phyloP scores from a whole-genome alignment of 2,797 vertebrate genomes.

The Poecilia gillii region DNA sequence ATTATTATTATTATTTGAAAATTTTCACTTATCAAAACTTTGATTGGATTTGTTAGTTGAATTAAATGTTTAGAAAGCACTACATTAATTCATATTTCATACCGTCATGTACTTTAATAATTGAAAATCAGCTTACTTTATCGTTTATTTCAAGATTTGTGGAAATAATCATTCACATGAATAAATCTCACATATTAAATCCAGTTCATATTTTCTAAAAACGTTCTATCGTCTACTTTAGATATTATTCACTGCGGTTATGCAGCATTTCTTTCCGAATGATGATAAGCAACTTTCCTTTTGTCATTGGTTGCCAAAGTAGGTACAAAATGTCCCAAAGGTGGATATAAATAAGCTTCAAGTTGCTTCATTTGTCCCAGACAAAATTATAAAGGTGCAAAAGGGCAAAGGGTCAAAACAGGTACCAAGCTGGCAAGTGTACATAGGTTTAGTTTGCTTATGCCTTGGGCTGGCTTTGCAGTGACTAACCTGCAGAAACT shows the following conservation, averaged over 20 bases:
- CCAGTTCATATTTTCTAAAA: neutral
- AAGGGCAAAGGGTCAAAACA: neutral
- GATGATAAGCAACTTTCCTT: neutral
- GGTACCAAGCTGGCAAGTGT: neutral
- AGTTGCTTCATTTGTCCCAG: neutral
- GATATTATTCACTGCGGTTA: neutral
- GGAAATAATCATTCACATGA: neutral
- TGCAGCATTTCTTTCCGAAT: neutral
- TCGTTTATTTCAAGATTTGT: neutral
- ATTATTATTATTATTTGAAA: neutral
- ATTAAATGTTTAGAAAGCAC: neutral
- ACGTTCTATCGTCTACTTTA: neutral
- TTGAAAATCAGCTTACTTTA: neutral
- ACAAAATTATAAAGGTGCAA: neutral
- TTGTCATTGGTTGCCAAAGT: neutral
- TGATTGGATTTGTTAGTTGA: neutral
- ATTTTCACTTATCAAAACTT: neutral
- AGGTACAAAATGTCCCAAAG: neutral
- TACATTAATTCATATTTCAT: neutral
- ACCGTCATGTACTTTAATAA: neutral
- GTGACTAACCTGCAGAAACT: conserved; percentile 57
- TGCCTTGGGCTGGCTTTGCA: neutral
- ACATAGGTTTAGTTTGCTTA: neutral
- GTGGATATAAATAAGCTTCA: neutral
- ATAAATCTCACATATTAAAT: neutral